Conservation (phyloP, 30 jellyfish, hydroid and myxozoan genomes). For the Pseudorhiza aurosa region DNA sequence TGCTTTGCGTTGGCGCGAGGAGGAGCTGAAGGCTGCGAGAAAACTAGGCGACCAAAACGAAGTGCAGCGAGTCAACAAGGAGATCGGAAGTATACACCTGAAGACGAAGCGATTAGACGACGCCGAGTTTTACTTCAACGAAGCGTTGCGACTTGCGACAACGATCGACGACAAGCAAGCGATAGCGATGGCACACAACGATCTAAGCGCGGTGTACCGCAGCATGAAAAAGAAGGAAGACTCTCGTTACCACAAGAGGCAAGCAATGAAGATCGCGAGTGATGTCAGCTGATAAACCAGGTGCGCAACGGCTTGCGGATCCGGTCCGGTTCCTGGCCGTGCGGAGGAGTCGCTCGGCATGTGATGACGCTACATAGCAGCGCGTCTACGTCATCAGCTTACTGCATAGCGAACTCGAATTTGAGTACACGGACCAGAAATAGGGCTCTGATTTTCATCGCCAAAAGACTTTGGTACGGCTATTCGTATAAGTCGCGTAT, state of each 20-base stretch:
- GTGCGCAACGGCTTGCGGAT: not conserved
- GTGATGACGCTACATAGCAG: not conserved
- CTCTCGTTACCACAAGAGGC: not conserved
- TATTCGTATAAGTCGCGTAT: too few relatives aligned
- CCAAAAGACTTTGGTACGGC: too few relatives aligned
- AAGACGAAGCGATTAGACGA: not conserved
- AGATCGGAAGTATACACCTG: not conserved
- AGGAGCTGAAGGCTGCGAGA: not conserved
- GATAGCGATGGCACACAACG: not conserved
- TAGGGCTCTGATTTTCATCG: too few relatives aligned
- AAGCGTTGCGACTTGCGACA: constrained; percentile 10
- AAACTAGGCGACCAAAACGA: not conserved
- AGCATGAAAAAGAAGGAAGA: not conserved
- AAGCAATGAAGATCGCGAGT: not conserved
- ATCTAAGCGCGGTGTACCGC: not conserved
- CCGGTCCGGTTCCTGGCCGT: not conserved
- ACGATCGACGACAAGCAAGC: not conserved
- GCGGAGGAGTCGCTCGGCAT: not conserved
- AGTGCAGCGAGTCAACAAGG: not conserved
- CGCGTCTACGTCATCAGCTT: too few relatives aligned
- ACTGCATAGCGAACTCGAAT: too few relatives aligned
- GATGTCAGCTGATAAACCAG: not conserved
- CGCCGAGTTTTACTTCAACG: not conserved
- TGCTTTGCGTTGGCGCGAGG: constrained; percentile 1
- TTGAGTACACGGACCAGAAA: too few relatives aligned